Conservation (phyloP, 2,113 vertebrate genomes). For the Lophotis ruficrista region DNA sequence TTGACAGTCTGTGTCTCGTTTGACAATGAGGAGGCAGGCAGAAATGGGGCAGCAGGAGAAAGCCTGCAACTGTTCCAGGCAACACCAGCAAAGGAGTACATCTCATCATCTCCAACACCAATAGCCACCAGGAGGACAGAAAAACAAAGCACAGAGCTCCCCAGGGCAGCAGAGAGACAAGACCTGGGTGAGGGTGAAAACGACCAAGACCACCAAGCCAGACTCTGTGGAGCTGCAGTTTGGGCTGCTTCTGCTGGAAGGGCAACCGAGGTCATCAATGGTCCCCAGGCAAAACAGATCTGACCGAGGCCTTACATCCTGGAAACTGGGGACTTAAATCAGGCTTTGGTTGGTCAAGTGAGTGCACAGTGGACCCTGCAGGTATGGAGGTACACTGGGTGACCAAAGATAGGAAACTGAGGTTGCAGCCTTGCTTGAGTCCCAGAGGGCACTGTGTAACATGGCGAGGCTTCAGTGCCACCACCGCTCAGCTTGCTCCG, state of each 20-base stretch:
- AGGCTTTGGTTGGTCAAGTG: fast-evolving
- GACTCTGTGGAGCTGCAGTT: neutral
- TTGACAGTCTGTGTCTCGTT: fast-evolving
- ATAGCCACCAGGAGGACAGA: neutral
- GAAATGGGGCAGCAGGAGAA: neutral
- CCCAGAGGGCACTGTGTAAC: neutral
- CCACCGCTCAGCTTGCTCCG: fast-evolving
- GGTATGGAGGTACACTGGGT: neutral
- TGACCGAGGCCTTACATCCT: neutral
- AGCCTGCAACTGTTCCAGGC: neutral
- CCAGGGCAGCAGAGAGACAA: neutral
- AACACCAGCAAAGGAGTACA: neutral
- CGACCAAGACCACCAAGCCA: fast-evolving
- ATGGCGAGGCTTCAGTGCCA: neutral
- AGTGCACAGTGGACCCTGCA: fast-evolving
- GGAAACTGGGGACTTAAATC: neutral
- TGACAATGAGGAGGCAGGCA: neutral
- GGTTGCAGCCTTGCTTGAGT: neutral
- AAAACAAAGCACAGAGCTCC: neutral
- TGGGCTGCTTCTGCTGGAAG: neutral
- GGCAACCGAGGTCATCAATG: too few relatives aligned
- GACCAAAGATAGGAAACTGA: neutral
- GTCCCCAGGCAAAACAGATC: neutral
- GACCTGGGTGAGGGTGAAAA: neutral
- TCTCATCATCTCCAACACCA: neutral